Conservation (phyloP, 1,140 invertebrate genomes). For the Drosophila subobscura region DNA sequence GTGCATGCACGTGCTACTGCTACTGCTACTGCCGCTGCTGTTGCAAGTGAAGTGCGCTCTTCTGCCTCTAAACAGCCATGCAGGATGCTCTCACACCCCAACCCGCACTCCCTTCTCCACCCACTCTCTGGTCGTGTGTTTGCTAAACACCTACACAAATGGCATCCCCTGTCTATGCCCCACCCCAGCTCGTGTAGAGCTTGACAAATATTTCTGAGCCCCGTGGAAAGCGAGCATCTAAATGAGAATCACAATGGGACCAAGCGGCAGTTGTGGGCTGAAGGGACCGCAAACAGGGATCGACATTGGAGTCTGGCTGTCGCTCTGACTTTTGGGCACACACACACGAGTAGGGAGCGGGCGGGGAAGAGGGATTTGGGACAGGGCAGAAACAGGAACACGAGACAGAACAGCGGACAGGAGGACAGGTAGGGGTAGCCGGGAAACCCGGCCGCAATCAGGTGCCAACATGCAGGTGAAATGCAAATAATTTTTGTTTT, state of each 20-base stretch:
- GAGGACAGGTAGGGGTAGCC: neutral
- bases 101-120: neutral
- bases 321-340: neutral
- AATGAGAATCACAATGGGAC: constrained; percentile 48
- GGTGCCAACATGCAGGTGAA: constrained; percentile 78
- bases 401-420: neutral
- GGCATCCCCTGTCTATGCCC: constrained; percentile 6
- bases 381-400: constrained; percentile 9
- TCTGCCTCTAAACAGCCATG: constrained; percentile 65
- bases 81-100: constrained; percentile 24
- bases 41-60: constrained; percentile 50
- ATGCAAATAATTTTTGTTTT: constrained; percentile 81
- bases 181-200: constrained; percentile 11
- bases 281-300: neutral
- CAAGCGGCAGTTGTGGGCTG: neutral
- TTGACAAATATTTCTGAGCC: constrained; percentile 73
- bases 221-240: constrained; percentile 45
- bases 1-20: constrained; percentile 52
- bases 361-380: neutral
- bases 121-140: constrained; percentile 50
- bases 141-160: constrained; percentile 79
- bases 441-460: constrained; percentile 64
- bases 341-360: neutral
- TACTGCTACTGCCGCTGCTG: constrained; percentile 20
- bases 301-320: neutral